Evolutionary conservation across 2,113 vertebrate genomes (phyloP).

Genomic region (Prunella fulvescens): DNA sequence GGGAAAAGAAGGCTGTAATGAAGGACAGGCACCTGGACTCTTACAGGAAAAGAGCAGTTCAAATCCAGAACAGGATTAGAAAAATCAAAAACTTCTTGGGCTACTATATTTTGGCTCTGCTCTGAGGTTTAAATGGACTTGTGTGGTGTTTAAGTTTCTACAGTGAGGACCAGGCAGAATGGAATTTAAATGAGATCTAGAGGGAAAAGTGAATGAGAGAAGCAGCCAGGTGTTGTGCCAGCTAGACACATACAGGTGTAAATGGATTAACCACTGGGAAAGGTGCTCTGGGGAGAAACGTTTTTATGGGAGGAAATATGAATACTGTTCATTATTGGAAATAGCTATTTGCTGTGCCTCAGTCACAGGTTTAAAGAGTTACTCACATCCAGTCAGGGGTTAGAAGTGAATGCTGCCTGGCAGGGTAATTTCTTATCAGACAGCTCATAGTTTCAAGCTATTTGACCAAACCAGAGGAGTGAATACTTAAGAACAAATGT

Average conservation of each 20-base stretch:
- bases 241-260: background rate
- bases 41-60: background rate
- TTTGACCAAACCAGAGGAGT: background rate
- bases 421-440: background rate
- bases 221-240: no score
- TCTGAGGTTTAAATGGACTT: background rate
- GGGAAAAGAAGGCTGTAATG: background rate
- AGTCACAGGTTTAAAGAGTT: background rate
- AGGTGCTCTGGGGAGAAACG: background rate
- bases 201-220: background rate
- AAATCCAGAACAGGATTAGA: background rate
- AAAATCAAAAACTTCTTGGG: background rate
- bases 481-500: background rate
- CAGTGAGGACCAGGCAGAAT: background rate
- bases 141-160: background rate
- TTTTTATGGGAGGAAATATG: background rate
- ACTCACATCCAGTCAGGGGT: background rate
- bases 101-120: background rate
- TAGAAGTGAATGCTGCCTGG: background rate
- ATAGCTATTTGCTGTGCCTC: background rate
- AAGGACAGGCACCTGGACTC: background rate
- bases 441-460: background rate
- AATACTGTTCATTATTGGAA: background rate
- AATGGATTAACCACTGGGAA: background rate
- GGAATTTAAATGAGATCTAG: background rate